These are phyloP conservation scores for Drosophila cognata DNA, from an alignment of 2,888 invertebrate genomes.

Conservation along the genomic window DNA sequence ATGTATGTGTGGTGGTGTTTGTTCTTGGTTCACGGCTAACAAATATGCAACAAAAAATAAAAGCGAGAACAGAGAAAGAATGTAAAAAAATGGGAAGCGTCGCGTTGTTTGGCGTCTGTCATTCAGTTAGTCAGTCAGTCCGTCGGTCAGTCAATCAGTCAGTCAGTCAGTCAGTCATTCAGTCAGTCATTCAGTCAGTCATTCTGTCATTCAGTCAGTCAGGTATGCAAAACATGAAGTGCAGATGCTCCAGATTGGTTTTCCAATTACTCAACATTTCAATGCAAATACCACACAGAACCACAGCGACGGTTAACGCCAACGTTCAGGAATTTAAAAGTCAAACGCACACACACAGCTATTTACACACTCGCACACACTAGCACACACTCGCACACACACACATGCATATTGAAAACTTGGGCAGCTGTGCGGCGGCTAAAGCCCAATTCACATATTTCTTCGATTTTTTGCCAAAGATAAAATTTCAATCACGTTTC, in stretches of 20 bases:
- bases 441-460: constrained; percentile 56
- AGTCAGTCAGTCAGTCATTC: constrained; percentile 16
- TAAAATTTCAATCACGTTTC: constrained; percentile 81
- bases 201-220: constrained; percentile 50
- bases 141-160: constrained; percentile 16
- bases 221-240: constrained; percentile 78
- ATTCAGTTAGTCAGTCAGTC: constrained; percentile 24
- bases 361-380: constrained; percentile 3
- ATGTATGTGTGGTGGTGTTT: constrained; percentile 15
- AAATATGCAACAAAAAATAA: constrained; percentile 8
- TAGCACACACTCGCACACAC: constrained; percentile 12
- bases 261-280: constrained; percentile 81
- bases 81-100: background rate
- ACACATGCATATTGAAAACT: constrained; percentile 17
- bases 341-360: constrained; percentile 27
- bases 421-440: constrained; percentile 39
- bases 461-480: constrained; percentile 69
- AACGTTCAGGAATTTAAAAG: constrained; percentile 68
- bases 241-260: constrained; percentile 81
- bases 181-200: constrained; percentile 1
- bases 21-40: constrained; percentile 54
- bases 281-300: constrained; percentile 73
- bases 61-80: background rate
- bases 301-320: constrained; percentile 70
- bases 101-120: constrained; percentile 44